Conservation (phyloP, 2,888 invertebrate genomes). For the Idaea biselata region DNA sequence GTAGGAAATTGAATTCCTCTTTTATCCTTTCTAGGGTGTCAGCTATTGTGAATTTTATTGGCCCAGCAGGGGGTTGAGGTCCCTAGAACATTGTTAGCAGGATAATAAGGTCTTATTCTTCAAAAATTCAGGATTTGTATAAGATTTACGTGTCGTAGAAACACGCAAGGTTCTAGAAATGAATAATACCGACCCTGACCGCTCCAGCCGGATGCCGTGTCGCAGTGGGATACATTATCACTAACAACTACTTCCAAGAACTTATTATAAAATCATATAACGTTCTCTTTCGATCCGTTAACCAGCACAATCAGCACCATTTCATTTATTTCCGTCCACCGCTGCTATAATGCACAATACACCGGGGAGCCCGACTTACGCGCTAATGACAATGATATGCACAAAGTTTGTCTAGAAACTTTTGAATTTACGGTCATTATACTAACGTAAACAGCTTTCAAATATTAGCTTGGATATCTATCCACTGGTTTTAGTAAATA, state of each 20-base stretch:
- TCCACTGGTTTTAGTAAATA: constrained; percentile 5
- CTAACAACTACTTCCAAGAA: constrained; percentile 32
- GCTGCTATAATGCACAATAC: constrained; percentile 68
- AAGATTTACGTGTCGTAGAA: constrained; percentile 6
- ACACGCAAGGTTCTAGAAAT: constrained; percentile 15
- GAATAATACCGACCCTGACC: constrained; percentile 82
- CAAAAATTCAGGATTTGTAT: constrained; percentile 28
- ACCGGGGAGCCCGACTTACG: constrained; percentile 61
- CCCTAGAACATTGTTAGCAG: constrained; percentile 74
- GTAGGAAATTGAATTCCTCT: constrained; percentile 96
- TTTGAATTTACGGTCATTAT: constrained; percentile 73
- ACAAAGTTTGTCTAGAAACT: constrained; percentile 74
- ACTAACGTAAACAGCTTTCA: constrained; percentile 52
- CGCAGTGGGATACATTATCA: constrained; percentile 86
- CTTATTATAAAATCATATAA: constrained; percentile 56
- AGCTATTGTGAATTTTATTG: constrained; percentile 94
- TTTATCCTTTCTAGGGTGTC: constrained; percentile 97
- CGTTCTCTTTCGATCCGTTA: constrained; percentile 61
- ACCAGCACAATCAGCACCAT: constrained; percentile 61
- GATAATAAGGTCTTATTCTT: constrained; percentile 33
- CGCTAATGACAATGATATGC: constrained; percentile 75
- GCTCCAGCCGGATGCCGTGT: constrained; percentile 88
- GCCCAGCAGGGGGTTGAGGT: constrained; percentile 92
- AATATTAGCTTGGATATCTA: constrained; percentile 17
- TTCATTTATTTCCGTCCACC: constrained; percentile 52